These are phyloP conservation scores for Platichthys flesus DNA, from an alignment of 2,113 vertebrate species.

Conservation along the genomic window DNA sequence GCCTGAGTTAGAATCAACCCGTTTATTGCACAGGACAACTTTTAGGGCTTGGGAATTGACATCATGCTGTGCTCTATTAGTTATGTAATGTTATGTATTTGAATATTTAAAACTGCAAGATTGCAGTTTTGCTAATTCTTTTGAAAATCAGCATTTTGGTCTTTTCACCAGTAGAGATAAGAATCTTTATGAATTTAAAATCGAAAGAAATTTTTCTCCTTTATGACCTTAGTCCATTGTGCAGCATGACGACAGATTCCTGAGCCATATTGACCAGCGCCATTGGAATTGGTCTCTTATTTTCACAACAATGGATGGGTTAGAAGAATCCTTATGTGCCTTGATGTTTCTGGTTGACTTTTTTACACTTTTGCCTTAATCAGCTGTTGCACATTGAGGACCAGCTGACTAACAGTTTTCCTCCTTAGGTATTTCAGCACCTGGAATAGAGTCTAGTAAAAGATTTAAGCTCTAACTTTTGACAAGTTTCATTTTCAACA, in stretches of 20 bases:
- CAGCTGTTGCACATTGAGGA: slow-evolving; percentile 20
- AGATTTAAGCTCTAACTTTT: too few relatives aligned
- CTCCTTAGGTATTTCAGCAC: slow-evolving; percentile 41
- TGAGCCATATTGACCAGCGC: slow-evolving; percentile 10
- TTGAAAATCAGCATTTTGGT: background rate
- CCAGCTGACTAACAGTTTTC: slow-evolving; percentile 32
- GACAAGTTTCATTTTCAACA: too few relatives aligned
- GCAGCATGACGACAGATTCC: slow-evolving; percentile 5
- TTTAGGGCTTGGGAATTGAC: slow-evolving; percentile 23
- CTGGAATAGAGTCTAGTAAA: too few relatives aligned
- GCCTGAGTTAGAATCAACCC: background rate
- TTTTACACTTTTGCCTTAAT: slow-evolving; percentile 21
- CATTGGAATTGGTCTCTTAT: background rate
- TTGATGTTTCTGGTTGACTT: slow-evolving; percentile 9
- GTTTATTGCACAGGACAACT: background rate
- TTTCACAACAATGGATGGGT: background rate
- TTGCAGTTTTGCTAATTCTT: background rate
- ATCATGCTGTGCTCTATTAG: slow-evolving; percentile 25
- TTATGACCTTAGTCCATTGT: background rate
- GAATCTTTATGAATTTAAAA: too few relatives aligned
- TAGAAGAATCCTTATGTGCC: background rate
- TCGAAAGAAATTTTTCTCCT: too few relatives aligned
- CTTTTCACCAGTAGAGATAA: too few relatives aligned
- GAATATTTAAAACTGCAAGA: background rate
- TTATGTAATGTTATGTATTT: background rate